Conservation (phyloP, 2,113 vertebrate species). For the Centropristis striata region DNA sequence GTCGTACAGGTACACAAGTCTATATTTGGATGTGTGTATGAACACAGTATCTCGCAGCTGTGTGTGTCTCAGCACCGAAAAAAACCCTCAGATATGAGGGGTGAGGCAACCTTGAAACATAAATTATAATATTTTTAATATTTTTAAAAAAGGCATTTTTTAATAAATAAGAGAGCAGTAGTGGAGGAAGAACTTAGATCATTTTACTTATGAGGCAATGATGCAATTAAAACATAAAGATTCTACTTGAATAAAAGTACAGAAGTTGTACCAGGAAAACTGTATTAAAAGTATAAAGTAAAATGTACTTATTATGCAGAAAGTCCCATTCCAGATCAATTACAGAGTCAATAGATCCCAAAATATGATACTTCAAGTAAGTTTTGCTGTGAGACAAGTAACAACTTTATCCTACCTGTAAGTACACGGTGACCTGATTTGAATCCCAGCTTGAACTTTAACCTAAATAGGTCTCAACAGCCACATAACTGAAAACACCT, state of each 20-base stretch:
- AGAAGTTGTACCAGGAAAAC: not conserved
- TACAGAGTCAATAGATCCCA: not conserved
- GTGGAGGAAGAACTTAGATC: not conserved
- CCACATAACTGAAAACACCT: not conserved
- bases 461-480: not conserved
- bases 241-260: not conserved
- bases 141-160: not conserved
- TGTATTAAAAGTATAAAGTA: not conserved
- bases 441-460: not conserved
- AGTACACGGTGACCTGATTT: not conserved
- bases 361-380: not conserved
- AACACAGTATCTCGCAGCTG: slow-evolving; percentile 35
- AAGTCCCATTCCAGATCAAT: not conserved
- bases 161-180: not conserved
- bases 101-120: not conserved
- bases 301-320: not conserved
- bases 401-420: not conserved
- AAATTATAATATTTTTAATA: not conserved
- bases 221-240: not conserved
- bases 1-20: slow-evolving; percentile 10
- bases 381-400: not conserved
- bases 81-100: not conserved
- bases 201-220: not conserved
- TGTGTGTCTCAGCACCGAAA: slow-evolving; percentile 29
- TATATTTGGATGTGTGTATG: slow-evolving; percentile 14